Evolutionary conservation across 92 coral and sea anemone species (phyloP), one percentile per base, ranked within the genome.

Genomic region (Porites cylindrica): DNA sequence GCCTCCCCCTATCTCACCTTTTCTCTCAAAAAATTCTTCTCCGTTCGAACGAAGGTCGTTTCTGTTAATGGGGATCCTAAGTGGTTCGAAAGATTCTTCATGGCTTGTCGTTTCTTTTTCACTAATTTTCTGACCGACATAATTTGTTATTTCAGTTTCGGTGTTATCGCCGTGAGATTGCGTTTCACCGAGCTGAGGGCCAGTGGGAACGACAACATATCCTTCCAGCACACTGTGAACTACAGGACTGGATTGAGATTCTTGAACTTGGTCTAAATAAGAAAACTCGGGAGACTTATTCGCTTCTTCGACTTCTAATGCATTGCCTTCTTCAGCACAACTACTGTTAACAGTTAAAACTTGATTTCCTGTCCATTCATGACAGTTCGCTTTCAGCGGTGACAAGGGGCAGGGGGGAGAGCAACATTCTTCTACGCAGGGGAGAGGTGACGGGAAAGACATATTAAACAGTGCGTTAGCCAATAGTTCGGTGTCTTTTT

Each of bases 391-490:
- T 21, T 67, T 47, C 67, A 26, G 20, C 7, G 70, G 98, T 0
- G 98, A 88, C n/a, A 81, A 89, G 0, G 98, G 96, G 17, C 43
- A 16, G 1, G 98, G 98, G 0, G 98, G 98, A 3, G 98, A 95
- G n/a, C 43, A 51, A 20, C 82, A 74, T 18, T 65, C 72, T 19
- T 71, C 83, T 7, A 66, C 82, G 13, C 51, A 47, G 21, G 90
- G 51, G 8, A 43, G 76, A 18, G 96, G 98, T 50, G 98, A 95
- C 86, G 90, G 74, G 63, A 70, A 91, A 6, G 98, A 95, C 98
- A 95, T 95, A 76, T 91, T 93, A 62, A 93, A 95, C 47, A 95
- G 80, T 0, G 96, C 98, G 67, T 91, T 93, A 17, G 91, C 94
- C 53, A 85, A 93, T 16, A 91, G 78, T 23, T 81, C 86, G 9